phyloP scores from a whole-genome alignment of 2,797 vertebrate genomes.

The Lindbergichthys nudifrons region DNA sequence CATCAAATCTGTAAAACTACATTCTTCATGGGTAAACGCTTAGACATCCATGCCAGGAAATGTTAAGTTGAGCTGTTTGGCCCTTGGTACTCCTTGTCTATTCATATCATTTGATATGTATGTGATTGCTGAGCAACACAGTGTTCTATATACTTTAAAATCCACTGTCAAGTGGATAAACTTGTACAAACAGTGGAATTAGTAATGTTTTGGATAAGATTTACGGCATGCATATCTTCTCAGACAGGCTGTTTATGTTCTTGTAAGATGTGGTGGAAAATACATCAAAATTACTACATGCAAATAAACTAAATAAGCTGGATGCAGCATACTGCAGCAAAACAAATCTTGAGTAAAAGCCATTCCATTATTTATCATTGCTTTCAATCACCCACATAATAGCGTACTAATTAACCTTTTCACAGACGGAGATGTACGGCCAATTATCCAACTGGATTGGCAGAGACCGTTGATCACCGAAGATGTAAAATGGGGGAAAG shows the following conservation, averaged over 20 bases:
- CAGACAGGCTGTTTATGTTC: not conserved
- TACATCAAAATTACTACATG: not conserved
- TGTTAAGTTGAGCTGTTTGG: not conserved
- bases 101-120: constrained; percentile 1
- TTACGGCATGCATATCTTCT: not conserved
- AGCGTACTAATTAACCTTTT: constrained; percentile 79
- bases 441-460: constrained; percentile 73
- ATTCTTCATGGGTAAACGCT: not conserved
- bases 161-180: not conserved
- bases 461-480: constrained; percentile 62
- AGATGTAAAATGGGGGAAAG: constrained; percentile 67
- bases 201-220: not conserved
- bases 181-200: not conserved
- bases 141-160: constrained; percentile 1
- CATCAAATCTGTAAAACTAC: not conserved
- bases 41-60: not conserved
- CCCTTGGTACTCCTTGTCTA: not conserved
- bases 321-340: constrained; percentile 36
- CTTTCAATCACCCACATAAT: constrained; percentile 77
- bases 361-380: constrained; percentile 69
- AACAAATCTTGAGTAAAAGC: constrained; percentile 64
- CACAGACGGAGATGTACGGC: constrained; percentile 69
- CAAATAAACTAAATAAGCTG: constrained; percentile 9
- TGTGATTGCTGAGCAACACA: not conserved
- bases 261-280: not conserved